These are phyloP conservation scores for Leucopsar rothschildi DNA, from an alignment of 2,113 vertebrate species.

Conservation along the genomic window DNA sequence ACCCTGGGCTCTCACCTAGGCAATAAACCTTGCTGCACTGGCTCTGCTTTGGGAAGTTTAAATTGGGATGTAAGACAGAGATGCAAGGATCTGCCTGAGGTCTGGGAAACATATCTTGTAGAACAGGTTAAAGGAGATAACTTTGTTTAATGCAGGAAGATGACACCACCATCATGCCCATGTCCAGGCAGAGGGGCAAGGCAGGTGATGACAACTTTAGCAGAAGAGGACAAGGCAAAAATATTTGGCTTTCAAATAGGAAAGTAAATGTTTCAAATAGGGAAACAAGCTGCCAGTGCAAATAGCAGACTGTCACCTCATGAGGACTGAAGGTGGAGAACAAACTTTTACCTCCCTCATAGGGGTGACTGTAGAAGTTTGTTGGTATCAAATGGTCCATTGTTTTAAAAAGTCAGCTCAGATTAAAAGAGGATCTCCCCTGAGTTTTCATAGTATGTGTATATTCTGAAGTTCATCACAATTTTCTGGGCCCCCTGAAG, in stretches of 20 bases:
- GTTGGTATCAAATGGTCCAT: neutral
- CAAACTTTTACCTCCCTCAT: neutral
- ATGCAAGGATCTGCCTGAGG: neutral
- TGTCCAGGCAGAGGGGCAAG: neutral
- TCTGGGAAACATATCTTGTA: neutral
- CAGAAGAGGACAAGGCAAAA: neutral
- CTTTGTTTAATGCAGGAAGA: neutral
- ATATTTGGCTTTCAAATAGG: neutral
- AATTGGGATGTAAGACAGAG: neutral
- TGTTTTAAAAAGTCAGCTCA: neutral
- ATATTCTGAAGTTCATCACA: neutral
- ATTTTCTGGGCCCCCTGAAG: neutral
- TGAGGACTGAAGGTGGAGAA: neutral
- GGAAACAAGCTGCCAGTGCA: neutral
- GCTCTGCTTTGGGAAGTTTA: neutral
- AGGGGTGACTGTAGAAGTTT: neutral
- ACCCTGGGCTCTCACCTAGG: neutral
- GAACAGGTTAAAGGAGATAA: neutral
- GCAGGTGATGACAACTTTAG: neutral
- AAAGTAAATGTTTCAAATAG: neutral
- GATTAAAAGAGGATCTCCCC: neutral
- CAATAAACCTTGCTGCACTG: neutral
- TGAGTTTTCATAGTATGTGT: neutral
- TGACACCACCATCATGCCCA: fast-evolving
- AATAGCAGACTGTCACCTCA: neutral